These are phyloP conservation scores for Ardeotis arabs DNA, from an alignment of 2,113 vertebrate genomes.

Conservation along the genomic window DNA sequence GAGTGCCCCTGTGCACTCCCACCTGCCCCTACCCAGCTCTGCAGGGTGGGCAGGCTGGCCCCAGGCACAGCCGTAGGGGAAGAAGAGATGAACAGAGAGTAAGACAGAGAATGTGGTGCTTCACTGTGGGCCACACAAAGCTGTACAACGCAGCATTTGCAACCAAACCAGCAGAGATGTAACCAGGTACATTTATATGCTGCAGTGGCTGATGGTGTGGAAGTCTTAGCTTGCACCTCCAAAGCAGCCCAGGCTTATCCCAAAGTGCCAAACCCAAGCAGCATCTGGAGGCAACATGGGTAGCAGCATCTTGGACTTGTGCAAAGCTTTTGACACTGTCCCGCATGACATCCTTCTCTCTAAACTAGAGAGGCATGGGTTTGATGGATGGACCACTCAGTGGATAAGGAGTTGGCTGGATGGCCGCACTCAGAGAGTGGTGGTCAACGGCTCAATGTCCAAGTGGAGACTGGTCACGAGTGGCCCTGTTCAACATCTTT, in stretches of 20 bases:
- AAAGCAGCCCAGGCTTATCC: neutral
- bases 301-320: neutral
- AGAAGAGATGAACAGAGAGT: neutral
- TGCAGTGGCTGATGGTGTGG: neutral
- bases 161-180: neutral
- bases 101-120: neutral
- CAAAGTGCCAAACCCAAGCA: neutral
- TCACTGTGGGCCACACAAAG: neutral
- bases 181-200: neutral
- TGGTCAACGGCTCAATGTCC: too few relatives aligned
- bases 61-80: neutral
- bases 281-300: neutral
- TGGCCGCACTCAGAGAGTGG: too few relatives aligned
- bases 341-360: too few relatives aligned
- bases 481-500: too few relatives aligned
- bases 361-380: too few relatives aligned
- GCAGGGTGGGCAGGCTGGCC: neutral
- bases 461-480: too few relatives aligned
- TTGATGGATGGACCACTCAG: too few relatives aligned
- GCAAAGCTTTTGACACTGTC: too few relatives aligned
- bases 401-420: too few relatives aligned
- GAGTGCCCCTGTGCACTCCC: neutral
- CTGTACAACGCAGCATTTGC: fast-evolving
- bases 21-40: fast-evolving
- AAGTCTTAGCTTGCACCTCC: neutral